Percentiles rank a stretch among this genome's conserved stretches.
Evolutionary conservation across 2,888 invertebrate species (phyloP).

Genomic region (Scaptomyza caliginosa): DNA sequence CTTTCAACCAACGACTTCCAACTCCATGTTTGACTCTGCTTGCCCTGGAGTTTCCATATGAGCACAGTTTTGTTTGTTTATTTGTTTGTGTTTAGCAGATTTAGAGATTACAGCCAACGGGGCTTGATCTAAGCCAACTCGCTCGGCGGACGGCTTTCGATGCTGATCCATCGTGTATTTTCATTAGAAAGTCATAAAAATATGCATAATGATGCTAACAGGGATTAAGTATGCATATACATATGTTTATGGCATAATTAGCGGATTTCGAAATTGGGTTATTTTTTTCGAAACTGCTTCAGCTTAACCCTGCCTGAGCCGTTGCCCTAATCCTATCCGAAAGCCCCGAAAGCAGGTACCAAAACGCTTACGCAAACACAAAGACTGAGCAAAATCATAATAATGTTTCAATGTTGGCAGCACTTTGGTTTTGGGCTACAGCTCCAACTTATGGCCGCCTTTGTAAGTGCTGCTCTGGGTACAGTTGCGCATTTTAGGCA

Average conservation of each 20-base stretch:
- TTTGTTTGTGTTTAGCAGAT: constrained; percentile 59
- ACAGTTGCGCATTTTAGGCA: constrained; percentile 62
- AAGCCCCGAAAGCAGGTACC: constrained; percentile 29
- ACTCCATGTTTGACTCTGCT: constrained; percentile 21
- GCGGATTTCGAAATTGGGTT: constrained; percentile 29
- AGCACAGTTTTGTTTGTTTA: constrained; percentile 30
- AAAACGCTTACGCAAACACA: constrained; percentile 29
- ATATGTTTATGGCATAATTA: constrained; percentile 32
- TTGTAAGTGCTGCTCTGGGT: constrained; percentile 35
- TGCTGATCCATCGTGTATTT: constrained; percentile 43
- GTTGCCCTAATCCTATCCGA: not conserved
- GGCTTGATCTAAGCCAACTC: not conserved
- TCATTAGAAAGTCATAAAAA: constrained; percentile 71
- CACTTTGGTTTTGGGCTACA: not conserved
- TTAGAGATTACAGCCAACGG: constrained; percentile 20
- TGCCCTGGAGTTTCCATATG: constrained; percentile 34
- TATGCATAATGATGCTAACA: constrained; percentile 49
- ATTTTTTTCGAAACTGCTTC: constrained; percentile 2
- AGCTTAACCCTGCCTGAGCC: constrained; percentile 41
- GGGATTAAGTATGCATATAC: constrained; percentile 41
- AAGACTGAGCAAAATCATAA: not conserved
- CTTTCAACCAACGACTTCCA: constrained; percentile 18
- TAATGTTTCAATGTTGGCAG: constrained; percentile 10
- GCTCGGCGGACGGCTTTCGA: constrained; percentile 39
- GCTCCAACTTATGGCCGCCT: not conserved